phyloP scores from a whole-genome alignment of 1,140 invertebrate genomes.

The Aphelenchoides besseyi region DNA sequence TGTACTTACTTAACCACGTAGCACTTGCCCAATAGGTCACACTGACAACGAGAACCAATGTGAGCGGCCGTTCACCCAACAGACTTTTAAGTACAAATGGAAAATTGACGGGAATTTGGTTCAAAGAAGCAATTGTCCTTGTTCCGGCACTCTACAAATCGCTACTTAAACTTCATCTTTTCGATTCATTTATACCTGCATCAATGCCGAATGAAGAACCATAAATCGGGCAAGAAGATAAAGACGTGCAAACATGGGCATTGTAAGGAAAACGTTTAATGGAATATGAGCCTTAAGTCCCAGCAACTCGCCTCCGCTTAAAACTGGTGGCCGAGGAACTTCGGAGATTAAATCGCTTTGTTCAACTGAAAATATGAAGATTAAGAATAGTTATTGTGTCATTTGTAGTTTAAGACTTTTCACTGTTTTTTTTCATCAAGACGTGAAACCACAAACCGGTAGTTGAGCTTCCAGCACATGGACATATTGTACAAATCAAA shows the following conservation, averaged over 20 bases:
- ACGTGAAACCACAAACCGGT: too few relatives aligned
- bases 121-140: conserved; percentile 80
- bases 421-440: too few relatives aligned
- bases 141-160: conserved; percentile 77
- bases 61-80: conserved; percentile 98
- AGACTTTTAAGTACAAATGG: conserved; percentile 96
- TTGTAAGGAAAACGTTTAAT: conserved; percentile 82
- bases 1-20: conserved; percentile 93
- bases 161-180: conserved; percentile 5
- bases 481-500: conserved; percentile 55
- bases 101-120: conserved; percentile 99
- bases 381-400: too few relatives aligned
- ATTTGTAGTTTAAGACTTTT: too few relatives aligned
- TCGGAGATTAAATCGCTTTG: too few relatives aligned
- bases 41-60: conserved; percentile 94
- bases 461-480: conserved; percentile 44
- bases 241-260: conserved; percentile 97
- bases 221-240: conserved; percentile 98
- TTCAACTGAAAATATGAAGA: too few relatives aligned
- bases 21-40: conserved; percentile 95
- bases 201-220: conserved; percentile 95
- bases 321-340: too few relatives aligned
- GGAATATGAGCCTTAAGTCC: conserved; percentile 37
- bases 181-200: conserved; percentile 67
- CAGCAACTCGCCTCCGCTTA: conserved; percentile 14